These are phyloP conservation scores for Neoaliturus tenellus DNA, from an alignment of 2,888 invertebrate genomes.

Conservation along the genomic window DNA sequence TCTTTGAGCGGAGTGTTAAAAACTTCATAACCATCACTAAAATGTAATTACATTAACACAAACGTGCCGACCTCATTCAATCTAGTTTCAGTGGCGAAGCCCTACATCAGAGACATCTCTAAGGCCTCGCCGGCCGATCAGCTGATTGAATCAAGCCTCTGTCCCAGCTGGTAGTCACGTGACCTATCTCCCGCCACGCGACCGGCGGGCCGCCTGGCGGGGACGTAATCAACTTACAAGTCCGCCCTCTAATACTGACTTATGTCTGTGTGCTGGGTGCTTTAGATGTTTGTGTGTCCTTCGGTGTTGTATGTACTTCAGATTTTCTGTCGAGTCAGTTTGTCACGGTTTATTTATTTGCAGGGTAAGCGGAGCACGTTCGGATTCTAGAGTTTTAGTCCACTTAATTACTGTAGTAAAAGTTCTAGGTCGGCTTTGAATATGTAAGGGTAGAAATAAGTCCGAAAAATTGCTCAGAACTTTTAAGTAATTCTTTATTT, in stretches of 20 bases:
- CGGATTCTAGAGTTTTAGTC: too few species aligned
- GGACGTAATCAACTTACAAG: constrained; percentile 40
- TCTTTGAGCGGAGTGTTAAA: too few species aligned
- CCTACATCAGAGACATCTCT: constrained; percentile 22
- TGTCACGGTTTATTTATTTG: too few species aligned
- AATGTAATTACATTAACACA: background rate
- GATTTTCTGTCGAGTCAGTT: background rate
- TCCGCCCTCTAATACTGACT: constrained; percentile 22
- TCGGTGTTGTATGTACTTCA: background rate
- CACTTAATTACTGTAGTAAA: too few species aligned
- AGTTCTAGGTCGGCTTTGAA: too few species aligned
- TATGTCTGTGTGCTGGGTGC: background rate
- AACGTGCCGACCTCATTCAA: background rate
- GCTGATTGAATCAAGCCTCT: constrained; percentile 30
- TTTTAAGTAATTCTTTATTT: too few species aligned
- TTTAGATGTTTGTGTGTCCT: background rate
- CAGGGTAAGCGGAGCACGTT: too few species aligned
- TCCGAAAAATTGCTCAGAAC: too few species aligned
- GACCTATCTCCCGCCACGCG: constrained; percentile 5
- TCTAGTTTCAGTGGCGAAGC: background rate
- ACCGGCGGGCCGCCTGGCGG: constrained; percentile 26
- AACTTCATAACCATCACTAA: background rate
- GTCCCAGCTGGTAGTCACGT: constrained; percentile 47
- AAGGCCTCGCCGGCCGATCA: constrained; percentile 11
- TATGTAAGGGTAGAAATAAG: too few species aligned